A percentile compares a stretch with the other conserved stretches of the same genome.
phyloP scores from a whole-genome alignment of 2,888 invertebrate species.

The Penaeus monodon region DNA sequence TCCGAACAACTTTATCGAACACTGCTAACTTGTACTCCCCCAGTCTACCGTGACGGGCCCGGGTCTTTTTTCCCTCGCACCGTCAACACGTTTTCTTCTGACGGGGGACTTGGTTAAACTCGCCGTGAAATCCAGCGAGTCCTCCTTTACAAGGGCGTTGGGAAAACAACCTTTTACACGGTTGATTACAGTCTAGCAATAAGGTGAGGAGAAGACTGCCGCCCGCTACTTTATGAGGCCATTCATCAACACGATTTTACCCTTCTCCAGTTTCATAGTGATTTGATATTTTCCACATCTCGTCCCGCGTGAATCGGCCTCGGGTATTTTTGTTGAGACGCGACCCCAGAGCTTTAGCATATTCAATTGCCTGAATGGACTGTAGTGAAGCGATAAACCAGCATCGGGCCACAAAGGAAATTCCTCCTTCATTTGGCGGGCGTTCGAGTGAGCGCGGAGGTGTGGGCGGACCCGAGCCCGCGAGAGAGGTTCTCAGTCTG shows the following conservation, averaged over 20 bases:
- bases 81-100: conserved; percentile 25
- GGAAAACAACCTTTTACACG: conserved; percentile 46
- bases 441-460: conserved; percentile 7
- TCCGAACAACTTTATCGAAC: conserved; percentile 10
- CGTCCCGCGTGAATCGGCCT: neutral
- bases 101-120: conserved; percentile 22
- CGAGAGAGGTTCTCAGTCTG: neutral
- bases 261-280: conserved; percentile 2
- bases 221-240: conserved; percentile 16
- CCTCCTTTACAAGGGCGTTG: conserved; percentile 24
- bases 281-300: neutral
- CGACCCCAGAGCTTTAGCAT: neutral
- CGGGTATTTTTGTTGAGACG: conserved; percentile 2
- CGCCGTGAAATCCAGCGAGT: conserved; percentile 35
- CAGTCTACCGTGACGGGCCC: conserved; percentile 20
- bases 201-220: conserved; percentile 10
- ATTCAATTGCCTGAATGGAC: neutral
- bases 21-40: conserved; percentile 19
- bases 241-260: conserved; percentile 42
- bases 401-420: conserved; percentile 42
- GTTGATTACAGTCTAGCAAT: conserved; percentile 33
- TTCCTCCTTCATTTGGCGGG: conserved; percentile 38
- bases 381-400: neutral
- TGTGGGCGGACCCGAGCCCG: neutral
- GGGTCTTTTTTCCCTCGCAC: neutral